Evolutionary conservation across 2,888 invertebrate genomes (phyloP), one percentile per base, ranked within the genome.

Genomic region (Oscheius myriophilus): DNA sequence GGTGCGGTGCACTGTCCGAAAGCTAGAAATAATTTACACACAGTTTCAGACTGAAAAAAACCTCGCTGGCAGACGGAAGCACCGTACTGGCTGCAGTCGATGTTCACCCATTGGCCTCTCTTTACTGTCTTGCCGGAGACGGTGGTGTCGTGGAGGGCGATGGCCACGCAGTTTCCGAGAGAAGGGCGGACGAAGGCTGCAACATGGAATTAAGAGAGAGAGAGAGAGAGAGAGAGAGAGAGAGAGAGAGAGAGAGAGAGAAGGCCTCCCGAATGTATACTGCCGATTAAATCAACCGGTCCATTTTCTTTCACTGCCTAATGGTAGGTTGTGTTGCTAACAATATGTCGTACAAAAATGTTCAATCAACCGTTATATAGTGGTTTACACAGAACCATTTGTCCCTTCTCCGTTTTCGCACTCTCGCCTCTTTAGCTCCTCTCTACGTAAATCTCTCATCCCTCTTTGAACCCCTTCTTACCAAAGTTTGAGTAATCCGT

Each of bases 401-500:
- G 4, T 33, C 33, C 9, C 33, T 33, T 9, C 9, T 9, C 9
- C 33, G 3, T 9, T 33, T 9, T 33, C 33, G 3, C 33, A 6
- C 33, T 33, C 33, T 33, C 33, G 3, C 33, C 9, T 3, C 9
- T 9, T 33, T 33, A 6, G 4, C 9, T 33, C 9, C 33, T 33
- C 33, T 33, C 9, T 3, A 33, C 9, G 9, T 33, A 6, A 6
- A 6, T 33, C 33, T 33, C 4, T 33, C 9, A 9, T 33, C 9
- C 33, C 9, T 33, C 3, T 33, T 9, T 33, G 4, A 3, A 33
- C 4, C 9, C 33, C 33, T 9, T 3, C 53, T 7, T 23, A 58
- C 58, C 58, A 23, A 58, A 58, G n/a, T 58, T 58, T 42, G 58
- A 58, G 25, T 58, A 58, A 43, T 58, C 58, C 11, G 42, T 58